These are phyloP conservation scores for Hirundichthys speculiger DNA, from an alignment of 2,113 vertebrate species.

Conservation along the genomic window DNA sequence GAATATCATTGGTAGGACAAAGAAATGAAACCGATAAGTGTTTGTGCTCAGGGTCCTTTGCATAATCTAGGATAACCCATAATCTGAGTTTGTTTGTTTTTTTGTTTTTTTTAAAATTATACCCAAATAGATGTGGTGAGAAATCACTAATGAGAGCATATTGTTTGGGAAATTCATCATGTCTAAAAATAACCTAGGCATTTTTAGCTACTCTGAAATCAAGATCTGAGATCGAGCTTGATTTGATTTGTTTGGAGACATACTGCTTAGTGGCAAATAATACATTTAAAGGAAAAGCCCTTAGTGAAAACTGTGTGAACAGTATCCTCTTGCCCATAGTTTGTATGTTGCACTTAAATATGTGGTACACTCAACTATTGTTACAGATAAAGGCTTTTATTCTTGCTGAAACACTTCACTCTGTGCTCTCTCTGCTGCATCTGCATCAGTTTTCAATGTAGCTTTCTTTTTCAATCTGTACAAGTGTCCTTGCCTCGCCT, in stretches of 20 bases:
- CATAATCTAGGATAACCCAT: slow-evolving; percentile 83
- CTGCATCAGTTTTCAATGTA: slow-evolving; percentile 51
- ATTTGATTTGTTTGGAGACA: slow-evolving; percentile 19
- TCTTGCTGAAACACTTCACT: slow-evolving; percentile 21
- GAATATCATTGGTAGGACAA: slow-evolving; percentile 86
- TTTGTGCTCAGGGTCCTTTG: slow-evolving; percentile 77
- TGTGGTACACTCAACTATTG: background rate
- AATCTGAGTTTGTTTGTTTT: slow-evolving; percentile 79
- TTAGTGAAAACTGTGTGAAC: too few relatives aligned
- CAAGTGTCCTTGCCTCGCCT: slow-evolving; percentile 33
- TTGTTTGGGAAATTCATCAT: slow-evolving; percentile 27
- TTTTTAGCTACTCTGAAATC: slow-evolving; percentile 21
- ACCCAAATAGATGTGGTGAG: slow-evolving; percentile 58
- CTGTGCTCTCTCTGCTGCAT: slow-evolving; percentile 10
- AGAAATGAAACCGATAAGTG: slow-evolving; percentile 85
- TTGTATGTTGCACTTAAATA: slow-evolving; percentile 1
- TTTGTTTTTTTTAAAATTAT: slow-evolving; percentile 72
- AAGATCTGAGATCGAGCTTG: slow-evolving; percentile 26
- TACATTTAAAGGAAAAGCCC: background rate
- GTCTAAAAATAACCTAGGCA: slow-evolving; percentile 35
- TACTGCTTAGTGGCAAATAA: background rate
- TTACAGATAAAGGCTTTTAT: slow-evolving; percentile 6
- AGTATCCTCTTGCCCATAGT: background rate
- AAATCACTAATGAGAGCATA: slow-evolving; percentile 57
- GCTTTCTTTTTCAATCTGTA: slow-evolving; percentile 24